Evolutionary conservation across 2,888 invertebrate genomes (phyloP), one percentile per base, ranked within the genome.

Genomic region (Pyrgus malvae): DNA sequence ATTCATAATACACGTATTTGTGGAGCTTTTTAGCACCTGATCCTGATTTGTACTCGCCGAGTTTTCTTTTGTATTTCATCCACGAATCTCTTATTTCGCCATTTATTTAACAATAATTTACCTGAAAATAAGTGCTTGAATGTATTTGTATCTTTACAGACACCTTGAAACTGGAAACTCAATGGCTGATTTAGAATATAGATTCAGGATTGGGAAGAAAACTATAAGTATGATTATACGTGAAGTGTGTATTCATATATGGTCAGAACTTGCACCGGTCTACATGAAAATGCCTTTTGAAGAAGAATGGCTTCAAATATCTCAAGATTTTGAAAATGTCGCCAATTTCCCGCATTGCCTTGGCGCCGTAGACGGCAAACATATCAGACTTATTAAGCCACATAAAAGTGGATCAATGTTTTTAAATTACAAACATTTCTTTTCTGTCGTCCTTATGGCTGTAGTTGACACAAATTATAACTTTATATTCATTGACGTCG

Each of bases 361-460:
- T 9, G 68, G 65, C 48, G 67, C 69, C 21, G 48, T 67, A 9
- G 66, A 69, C 50, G 68, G 68, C 8, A 70, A 67, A 60, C 66
- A 70, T 48, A 65, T 69, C 12, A 55, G 66, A 57, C 21, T 68
- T 25, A 63, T 62, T 35, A 63, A 63, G 46, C 65, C 62, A 37
- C 21, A 48, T 29, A 46, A 63, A 49, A 60, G 63, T 62, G 66
- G 66, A 41, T 67, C 65, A 23, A 58, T 63, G 56, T 63, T 60
- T 56, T 61, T 61, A 29, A 68, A 67, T 51, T 68, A 65, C 48
- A 67, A 65, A 55, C 53, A 57, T 44, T 59, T 51, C 42, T 58
- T 64, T 54, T 65, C 66, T 54, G 60, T 58, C 49, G 62, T 69
- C 19, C 58, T 68, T 29, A 57, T 68, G 59, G 67, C 66, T 7